Conservation (phyloP, 2,797 vertebrate genomes). For the Macropodus opercularis region DNA sequence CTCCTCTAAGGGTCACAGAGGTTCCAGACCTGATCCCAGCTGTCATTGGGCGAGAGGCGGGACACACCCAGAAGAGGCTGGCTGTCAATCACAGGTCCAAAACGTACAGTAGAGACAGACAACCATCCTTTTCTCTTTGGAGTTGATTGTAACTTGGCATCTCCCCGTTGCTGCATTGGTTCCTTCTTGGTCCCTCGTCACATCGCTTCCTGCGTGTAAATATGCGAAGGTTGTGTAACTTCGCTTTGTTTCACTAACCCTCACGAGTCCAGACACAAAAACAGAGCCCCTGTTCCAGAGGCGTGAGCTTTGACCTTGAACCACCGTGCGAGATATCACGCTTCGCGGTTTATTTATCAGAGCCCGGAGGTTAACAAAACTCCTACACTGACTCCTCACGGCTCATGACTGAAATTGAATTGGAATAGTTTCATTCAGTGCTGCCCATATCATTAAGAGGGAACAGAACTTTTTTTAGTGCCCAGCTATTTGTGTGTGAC, state of each 20-base stretch:
- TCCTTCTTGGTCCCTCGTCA: neutral
- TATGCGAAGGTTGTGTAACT: neutral
- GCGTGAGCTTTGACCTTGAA: slow-evolving; percentile 40
- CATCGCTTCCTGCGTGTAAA: neutral
- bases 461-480: slow-evolving; percentile 12
- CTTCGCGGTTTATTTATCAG: slow-evolving; percentile 40
- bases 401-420: slow-evolving; percentile 7
- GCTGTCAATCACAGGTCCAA: too few relatives aligned
- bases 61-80: too few relatives aligned
- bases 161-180: neutral
- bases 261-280: neutral
- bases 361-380: slow-evolving; percentile 22
- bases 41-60: too few relatives aligned
- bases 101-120: too few relatives aligned
- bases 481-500: slow-evolving; percentile 36
- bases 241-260: slow-evolving; percentile 1
- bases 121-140: too few relatives aligned
- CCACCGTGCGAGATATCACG: neutral
- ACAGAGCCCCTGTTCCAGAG: neutral
- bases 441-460: neutral
- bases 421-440: slow-evolving; percentile 2
- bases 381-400: neutral
- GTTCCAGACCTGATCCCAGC: too few relatives aligned
- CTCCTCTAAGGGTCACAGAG: too few relatives aligned
- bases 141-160: neutral